Evolutionary conservation across 2,888 invertebrate species (phyloP).

Genomic region (Brachypterus glaber): DNA sequence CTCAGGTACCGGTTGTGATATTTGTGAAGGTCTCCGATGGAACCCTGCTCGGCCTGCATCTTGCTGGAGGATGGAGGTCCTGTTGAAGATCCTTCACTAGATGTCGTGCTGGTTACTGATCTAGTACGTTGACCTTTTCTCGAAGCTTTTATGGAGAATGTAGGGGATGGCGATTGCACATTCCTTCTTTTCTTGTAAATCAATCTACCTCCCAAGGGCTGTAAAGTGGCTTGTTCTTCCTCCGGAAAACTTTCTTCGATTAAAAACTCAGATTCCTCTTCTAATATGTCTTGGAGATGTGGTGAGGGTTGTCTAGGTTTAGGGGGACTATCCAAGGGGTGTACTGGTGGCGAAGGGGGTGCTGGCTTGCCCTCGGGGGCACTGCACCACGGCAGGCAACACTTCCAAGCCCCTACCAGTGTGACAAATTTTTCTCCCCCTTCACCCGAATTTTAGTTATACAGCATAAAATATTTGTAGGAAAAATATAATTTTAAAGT

Average conservation of each 20-base stretch:
- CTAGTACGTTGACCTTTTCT: slow-evolving; percentile 43
- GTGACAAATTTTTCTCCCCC: slow-evolving; percentile 40
- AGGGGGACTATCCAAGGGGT: slow-evolving; percentile 18
- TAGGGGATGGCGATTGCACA: slow-evolving; percentile 52
- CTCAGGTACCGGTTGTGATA: slow-evolving; percentile 80
- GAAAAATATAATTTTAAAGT: too few relatives aligned
- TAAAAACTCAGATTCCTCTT: slow-evolving; percentile 59
- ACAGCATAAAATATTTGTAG: too few relatives aligned
- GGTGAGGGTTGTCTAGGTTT: slow-evolving; percentile 60
- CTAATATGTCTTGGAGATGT: slow-evolving; percentile 67
- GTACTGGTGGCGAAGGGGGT: slow-evolving; percentile 30
- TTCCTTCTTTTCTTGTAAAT: slow-evolving; percentile 34
- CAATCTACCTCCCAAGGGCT: slow-evolving; percentile 41
- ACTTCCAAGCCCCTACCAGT: slow-evolving; percentile 71
- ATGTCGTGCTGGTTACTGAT: slow-evolving; percentile 28
- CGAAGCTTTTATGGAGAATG: slow-evolving; percentile 48
- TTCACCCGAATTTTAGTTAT: slow-evolving; percentile 21
- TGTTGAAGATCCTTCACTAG: slow-evolving; percentile 37
- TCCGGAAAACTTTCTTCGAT: too few relatives aligned
- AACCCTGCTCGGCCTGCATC: slow-evolving; percentile 90
- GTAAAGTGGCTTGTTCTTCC: slow-evolving; percentile 42
- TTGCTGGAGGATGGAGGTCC: slow-evolving; percentile 42
- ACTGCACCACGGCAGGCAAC: slow-evolving; percentile 77
- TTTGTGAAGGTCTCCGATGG: slow-evolving; percentile 81
- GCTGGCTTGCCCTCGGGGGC: slow-evolving; percentile 47